Base-by-base conservation (phyloP, 2,888 invertebrate genomes). In the Proisotoma minuta region DNA sequence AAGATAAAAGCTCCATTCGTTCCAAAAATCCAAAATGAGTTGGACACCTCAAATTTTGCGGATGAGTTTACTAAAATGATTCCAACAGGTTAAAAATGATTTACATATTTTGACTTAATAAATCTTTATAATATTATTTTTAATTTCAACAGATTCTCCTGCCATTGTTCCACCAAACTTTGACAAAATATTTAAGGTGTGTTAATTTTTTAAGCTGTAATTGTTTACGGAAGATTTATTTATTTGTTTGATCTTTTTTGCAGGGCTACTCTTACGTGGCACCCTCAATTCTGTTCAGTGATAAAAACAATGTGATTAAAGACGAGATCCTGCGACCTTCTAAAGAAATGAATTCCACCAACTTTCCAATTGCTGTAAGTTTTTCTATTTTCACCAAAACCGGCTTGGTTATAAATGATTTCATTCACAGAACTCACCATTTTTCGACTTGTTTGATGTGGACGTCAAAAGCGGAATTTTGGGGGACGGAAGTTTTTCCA, bases 11-110 rank as follows among this genome's bases (percentile, higher is more conserved):
- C 97, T 0, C 96, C 96, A 1, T 94, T 96, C 80, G 86, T 88
- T 71, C 98, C 97, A n/a, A 83, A 84, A 61, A 87, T 97, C 65
- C 69, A 84, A 56, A 79, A 88, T 78, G 93, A 94, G 78, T 82
- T 92, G 66, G 97, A 98, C 79, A 92, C 93, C 15, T 91, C 91
- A 76, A 96, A 98, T 82, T 98, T 98, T 79, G 90, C 95, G 49
- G 91, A 91, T 70, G 97, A 98, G 80, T 98, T 98, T 80, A 98
- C 97, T 0, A 85, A 87, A 75, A 90, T 94, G 87, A 84, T 86
- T 56, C 89, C 94, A 5, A 87, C 90, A 0, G 95, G 96, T 79
- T 93, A n/a, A 4, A 10, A 34, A 34, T 34, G 15, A 34, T 34
- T 10, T 34, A 34, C 15, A 34, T 34, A 34, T 34, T 10, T 34